phyloP scores from a whole-genome alignment of 2,888 invertebrate species.

The Meganola albula region DNA sequence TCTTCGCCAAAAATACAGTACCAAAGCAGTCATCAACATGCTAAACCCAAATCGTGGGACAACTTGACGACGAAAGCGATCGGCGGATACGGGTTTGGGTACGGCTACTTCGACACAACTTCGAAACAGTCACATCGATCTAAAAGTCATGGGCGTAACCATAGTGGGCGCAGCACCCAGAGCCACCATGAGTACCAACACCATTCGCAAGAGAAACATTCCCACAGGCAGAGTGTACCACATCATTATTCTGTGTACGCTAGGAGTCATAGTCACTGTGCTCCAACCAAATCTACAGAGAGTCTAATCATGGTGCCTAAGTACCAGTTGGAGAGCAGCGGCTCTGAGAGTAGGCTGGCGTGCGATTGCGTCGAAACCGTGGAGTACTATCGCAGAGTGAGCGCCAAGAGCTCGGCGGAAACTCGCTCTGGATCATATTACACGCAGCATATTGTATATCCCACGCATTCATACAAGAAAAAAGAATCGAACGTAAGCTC shows the following conservation, averaged over 20 bases:
- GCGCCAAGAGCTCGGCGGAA: slow-evolving; percentile 53
- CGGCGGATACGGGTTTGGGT: slow-evolving; percentile 91
- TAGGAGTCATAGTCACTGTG: slow-evolving; percentile 74
- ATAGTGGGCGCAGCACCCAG: slow-evolving; percentile 78
- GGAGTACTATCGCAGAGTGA: slow-evolving; percentile 60
- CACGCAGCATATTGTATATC: slow-evolving; percentile 67
- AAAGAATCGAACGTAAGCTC: slow-evolving; percentile 80
- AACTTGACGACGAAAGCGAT: slow-evolving; percentile 91
- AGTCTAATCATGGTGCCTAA: slow-evolving; percentile 84
- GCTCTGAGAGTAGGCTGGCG: slow-evolving; percentile 82
- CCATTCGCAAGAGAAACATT: slow-evolving; percentile 57
- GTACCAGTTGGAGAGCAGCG: slow-evolving; percentile 77
- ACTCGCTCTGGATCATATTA: slow-evolving; percentile 55
- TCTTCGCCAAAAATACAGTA: slow-evolving; percentile 70
- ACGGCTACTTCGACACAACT: slow-evolving; percentile 86
- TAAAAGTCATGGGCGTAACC: slow-evolving; percentile 72
- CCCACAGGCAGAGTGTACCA: slow-evolving; percentile 64
- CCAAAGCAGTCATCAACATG: slow-evolving; percentile 64
- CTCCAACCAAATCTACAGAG: slow-evolving; percentile 88
- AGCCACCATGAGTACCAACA: slow-evolving; percentile 73
- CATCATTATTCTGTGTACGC: slow-evolving; percentile 68
- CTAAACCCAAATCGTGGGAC: slow-evolving; percentile 93
- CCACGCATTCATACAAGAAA: slow-evolving; percentile 69
- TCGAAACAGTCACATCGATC: slow-evolving; percentile 59
- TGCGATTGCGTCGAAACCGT: slow-evolving; percentile 82